Evolutionary conservation across 1,140 invertebrate species (phyloP).

Genomic region (Coptotermes formosanus): DNA sequence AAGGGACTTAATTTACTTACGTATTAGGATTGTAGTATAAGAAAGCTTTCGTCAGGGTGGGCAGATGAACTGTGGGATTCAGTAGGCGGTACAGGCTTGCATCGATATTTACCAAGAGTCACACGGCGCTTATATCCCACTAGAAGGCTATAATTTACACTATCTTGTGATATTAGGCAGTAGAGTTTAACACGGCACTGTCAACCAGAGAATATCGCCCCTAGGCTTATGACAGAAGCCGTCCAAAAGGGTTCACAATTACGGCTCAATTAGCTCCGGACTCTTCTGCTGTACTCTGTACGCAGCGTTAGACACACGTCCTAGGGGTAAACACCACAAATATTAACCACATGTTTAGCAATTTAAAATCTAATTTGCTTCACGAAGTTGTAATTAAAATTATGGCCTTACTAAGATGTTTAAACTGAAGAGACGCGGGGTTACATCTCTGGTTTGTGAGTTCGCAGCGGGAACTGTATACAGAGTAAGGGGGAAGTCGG

Average conservation of each 20-base stretch:
- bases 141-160: too few relatives aligned
- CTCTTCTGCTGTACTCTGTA: too few relatives aligned
- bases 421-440: not conserved
- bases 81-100: too few relatives aligned
- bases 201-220: not conserved
- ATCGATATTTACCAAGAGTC: too few relatives aligned
- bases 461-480: not conserved
- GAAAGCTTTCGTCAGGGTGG: too few relatives aligned
- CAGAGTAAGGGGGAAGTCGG: not conserved
- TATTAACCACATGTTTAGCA: not conserved
- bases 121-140: too few relatives aligned
- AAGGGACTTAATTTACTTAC: too few relatives aligned
- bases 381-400: not conserved
- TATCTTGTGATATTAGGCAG: too few relatives aligned
- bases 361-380: not conserved
- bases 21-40: too few relatives aligned
- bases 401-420: not conserved
- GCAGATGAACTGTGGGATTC: too few relatives aligned
- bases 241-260: not conserved
- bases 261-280: not conserved
- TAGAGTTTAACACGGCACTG: too few relatives aligned
- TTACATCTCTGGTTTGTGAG: not conserved
- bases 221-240: not conserved
- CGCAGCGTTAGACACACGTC: not conserved
- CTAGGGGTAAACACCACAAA: not conserved